Evolutionary conservation across 2,113 vertebrate genomes (phyloP).

Genomic region (Marmota flaviventris): DNA sequence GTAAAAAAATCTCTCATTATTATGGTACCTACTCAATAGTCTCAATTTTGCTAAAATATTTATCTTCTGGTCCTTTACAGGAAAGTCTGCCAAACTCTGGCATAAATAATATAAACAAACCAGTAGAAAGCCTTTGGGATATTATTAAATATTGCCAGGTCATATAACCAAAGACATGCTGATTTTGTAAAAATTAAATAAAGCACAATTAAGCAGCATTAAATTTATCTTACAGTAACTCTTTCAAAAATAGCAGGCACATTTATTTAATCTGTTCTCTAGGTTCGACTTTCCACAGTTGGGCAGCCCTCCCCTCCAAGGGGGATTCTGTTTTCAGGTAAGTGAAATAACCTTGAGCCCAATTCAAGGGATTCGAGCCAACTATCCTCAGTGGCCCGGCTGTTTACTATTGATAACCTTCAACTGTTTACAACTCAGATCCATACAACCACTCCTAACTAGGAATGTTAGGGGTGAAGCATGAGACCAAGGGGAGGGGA

Average conservation of each 20-base stretch:
- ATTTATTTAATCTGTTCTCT: background rate
- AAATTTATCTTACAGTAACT: background rate
- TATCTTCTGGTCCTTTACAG: background rate
- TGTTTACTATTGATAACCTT: background rate
- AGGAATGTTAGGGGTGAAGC: background rate
- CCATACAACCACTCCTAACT: background rate
- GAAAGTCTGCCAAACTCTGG: background rate
- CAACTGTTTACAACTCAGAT: background rate
- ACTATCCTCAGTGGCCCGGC: background rate
- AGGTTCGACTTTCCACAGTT: background rate
- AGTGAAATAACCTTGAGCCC: background rate
- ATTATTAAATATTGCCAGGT: conserved; percentile 18
- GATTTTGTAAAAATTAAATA: background rate
- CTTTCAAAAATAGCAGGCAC: background rate
- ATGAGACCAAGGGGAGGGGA: too few species aligned
- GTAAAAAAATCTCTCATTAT: background rate
- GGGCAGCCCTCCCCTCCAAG: background rate
- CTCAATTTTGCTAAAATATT: conserved; percentile 32
- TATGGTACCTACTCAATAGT: background rate
- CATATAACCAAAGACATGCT: background rate
- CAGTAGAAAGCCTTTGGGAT: conserved; percentile 8
- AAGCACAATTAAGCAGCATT: background rate
- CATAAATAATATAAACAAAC: conserved; percentile 33
- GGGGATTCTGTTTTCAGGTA: background rate
- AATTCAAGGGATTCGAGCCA: background rate